Conservation (phyloP, 1,140 invertebrate species). For the Patella vulgata region DNA sequence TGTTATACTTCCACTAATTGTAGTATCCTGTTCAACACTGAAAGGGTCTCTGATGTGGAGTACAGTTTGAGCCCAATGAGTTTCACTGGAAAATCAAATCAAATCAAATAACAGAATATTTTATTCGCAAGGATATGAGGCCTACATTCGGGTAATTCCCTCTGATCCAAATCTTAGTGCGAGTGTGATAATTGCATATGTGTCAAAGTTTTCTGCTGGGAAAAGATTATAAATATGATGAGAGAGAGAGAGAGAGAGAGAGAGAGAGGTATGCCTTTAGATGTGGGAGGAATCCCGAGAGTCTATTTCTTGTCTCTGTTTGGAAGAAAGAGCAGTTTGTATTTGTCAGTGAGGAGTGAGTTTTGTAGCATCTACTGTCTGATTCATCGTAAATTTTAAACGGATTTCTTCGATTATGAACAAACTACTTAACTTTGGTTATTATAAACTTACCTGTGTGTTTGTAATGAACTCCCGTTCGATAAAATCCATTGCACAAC, state of each 20-base stretch:
- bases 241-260: neutral
- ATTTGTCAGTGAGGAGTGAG: too few relatives aligned
- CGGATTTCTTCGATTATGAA: too few relatives aligned
- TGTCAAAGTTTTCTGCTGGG: conserved; percentile 25
- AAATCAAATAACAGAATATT: neutral
- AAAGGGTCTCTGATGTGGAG: conserved; percentile 80
- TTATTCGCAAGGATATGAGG: too few relatives aligned
- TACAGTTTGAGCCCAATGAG: conserved; percentile 99
- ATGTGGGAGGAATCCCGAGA: neutral
- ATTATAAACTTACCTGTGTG: too few relatives aligned
- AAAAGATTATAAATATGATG: conserved; percentile 1
- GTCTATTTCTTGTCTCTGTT: neutral
- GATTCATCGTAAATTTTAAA: too few relatives aligned
- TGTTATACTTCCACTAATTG: conserved; percentile 15
- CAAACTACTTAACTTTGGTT: too few relatives aligned
- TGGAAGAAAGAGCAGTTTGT: neutral
- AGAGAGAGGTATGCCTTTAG: too few relatives aligned
- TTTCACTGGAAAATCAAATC: conserved; percentile 78
- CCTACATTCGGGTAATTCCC: too few relatives aligned
- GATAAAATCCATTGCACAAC: too few relatives aligned
- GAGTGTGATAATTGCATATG: conserved; percentile 23
- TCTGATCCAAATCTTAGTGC: too few relatives aligned
- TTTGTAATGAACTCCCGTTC: too few relatives aligned
- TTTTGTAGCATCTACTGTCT: too few relatives aligned
- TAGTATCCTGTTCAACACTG: conserved; percentile 30